phyloP scores from a whole-genome alignment of 2,797 vertebrate genomes.

The Chaetodon trifasciatus region DNA sequence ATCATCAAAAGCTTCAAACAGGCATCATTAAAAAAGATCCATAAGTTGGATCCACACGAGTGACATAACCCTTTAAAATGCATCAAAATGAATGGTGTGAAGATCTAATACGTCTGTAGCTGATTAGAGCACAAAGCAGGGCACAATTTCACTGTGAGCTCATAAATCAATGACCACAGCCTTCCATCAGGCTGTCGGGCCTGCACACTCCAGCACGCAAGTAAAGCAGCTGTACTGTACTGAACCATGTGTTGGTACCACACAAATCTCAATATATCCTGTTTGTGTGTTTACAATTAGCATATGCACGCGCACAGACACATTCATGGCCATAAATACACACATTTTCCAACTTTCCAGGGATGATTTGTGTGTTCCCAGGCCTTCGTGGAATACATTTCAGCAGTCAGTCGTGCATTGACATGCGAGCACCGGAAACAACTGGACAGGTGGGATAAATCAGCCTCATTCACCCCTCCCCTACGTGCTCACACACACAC shows the following conservation, averaged over 20 bases:
- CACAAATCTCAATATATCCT: constrained; percentile 43
- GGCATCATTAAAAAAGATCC: neutral
- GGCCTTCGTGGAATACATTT: constrained; percentile 72
- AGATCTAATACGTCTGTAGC: constrained; percentile 55
- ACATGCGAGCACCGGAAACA: constrained; percentile 69
- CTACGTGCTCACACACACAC: constrained; percentile 9
- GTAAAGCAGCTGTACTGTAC: constrained; percentile 48
- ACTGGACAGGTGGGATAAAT: constrained; percentile 78
- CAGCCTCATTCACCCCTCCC: constrained; percentile 48
- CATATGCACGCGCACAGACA: constrained; percentile 10
- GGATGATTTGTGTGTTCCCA: constrained; percentile 65
- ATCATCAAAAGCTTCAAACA: constrained; percentile 15
- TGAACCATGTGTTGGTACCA: constrained; percentile 23
- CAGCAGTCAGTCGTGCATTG: constrained; percentile 52
- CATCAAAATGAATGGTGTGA: constrained; percentile 34
- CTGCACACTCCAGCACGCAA: constrained; percentile 55
- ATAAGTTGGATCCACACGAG: neutral
- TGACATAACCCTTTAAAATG: constrained; percentile 28
- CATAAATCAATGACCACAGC: constrained; percentile 77
- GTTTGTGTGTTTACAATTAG: constrained; percentile 51
- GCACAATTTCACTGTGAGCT: constrained; percentile 60
- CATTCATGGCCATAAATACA: constrained; percentile 48
- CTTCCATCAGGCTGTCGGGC: constrained; percentile 65
- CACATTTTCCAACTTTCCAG: constrained; percentile 66
- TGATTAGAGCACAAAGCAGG: constrained; percentile 73